Base-by-base conservation (phyloP, 2,888 invertebrate genomes). In the Esperia sulphurella region DNA sequence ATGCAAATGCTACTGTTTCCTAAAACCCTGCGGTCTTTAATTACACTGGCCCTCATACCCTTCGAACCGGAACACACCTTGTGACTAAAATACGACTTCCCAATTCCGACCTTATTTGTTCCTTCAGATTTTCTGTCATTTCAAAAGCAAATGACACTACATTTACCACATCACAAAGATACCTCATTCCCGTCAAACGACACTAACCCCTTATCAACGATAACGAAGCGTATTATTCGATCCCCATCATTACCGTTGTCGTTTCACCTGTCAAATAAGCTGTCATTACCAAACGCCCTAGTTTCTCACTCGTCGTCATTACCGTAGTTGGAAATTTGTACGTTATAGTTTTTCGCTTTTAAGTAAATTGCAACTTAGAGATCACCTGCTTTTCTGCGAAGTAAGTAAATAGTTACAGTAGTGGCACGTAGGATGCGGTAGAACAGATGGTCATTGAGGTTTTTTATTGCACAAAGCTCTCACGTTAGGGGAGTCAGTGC, bases 181-280 rank as follows among this genome's bases (percentile, higher is more conserved):
- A 21, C 21, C 21, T 21, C 21, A 5, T 21, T 21, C 21, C 21
- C 21, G 21, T 5, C 5, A 5, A 3, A 21, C 21, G 21, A 21
- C 21, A 5, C n/a, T 35, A 35, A n/a, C 35, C 35, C n/a, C 35
- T n/a, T 35, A 35, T 5, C n/a, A 35, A 35, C 35, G 10, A 9
- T 31, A n/a, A 9, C 8, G 21, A 9, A 43, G 4, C 13, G 52
- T 55, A 50, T 50, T 49, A 59, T 60, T 58, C 57, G 58, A 57
- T 55, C 30, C 30, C 14, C 12, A 53, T 59, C 58, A 61, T 66
- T 63, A 64, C 48, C 41, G 40, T 46, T 40, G 40, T 37, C 50
- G 52, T 58, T 54, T 65, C 58, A 53, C 57, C 56, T 59, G 59
- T 47, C 43, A 53, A 55, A 60, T 61, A 41, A 51, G 33, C 31